Evolutionary conservation across 2,797 vertebrate species (phyloP).

Genomic region (Adelosebastes latens): DNA sequence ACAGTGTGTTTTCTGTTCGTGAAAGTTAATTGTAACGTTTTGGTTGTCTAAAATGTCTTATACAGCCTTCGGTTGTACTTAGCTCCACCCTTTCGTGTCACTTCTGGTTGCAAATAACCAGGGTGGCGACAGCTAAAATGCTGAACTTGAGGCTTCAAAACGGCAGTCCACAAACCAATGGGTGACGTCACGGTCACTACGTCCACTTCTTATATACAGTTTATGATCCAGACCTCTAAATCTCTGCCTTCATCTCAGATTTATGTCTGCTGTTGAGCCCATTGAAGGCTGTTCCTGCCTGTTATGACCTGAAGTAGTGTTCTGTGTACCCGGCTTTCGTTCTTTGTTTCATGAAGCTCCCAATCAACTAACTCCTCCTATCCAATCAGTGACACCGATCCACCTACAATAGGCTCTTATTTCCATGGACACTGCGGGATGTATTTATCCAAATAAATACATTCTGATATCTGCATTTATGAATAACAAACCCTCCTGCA

Average conservation of each 20-base stretch:
- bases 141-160: too few relatives aligned
- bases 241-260: not conserved
- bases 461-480: not conserved
- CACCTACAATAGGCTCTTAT: not conserved
- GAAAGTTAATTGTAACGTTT: too few relatives aligned
- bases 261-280: not conserved
- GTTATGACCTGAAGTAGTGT: not conserved
- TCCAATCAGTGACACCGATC: not conserved
- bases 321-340: not conserved
- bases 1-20: too few relatives aligned
- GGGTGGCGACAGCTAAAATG: too few relatives aligned
- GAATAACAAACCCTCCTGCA: not conserved
- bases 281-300: not conserved
- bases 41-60: too few relatives aligned
- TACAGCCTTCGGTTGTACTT: too few relatives aligned
- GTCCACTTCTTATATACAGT: too few relatives aligned
- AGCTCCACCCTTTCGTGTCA: too few relatives aligned
- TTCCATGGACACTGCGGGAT: not conserved
- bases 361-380: not conserved
- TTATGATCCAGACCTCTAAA: too few relatives aligned
- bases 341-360: not conserved
- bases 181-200: too few relatives aligned
- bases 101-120: too few relatives aligned
- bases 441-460: slow-evolving; percentile 8
- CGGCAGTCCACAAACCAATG: too few relatives aligned